Percentiles rank a stretch among this genome's conserved stretches.
Conservation (phyloP, 2,113 vertebrate species). For the Platysternon megacephalum region DNA sequence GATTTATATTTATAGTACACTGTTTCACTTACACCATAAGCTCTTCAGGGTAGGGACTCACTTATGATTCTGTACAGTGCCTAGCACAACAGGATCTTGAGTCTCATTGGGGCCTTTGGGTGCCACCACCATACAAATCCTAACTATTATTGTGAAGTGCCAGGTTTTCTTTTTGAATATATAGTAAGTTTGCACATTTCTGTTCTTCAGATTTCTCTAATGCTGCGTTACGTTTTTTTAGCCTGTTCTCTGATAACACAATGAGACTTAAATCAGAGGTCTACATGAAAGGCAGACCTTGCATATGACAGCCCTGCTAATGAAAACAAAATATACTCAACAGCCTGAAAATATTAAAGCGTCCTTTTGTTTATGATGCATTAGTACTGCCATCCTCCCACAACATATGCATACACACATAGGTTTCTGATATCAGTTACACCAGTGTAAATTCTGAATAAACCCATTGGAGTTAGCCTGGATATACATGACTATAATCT, state of each 20-base stretch:
- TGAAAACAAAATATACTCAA: slow-evolving; percentile 13
- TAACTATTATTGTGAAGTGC: slow-evolving; percentile 8
- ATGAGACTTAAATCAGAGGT: background rate
- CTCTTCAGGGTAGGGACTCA: background rate
- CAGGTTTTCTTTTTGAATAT: slow-evolving; percentile 23
- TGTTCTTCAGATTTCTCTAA: slow-evolving; percentile 26
- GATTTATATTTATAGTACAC: background rate
- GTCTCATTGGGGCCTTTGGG: background rate
- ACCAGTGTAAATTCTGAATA: background rate
- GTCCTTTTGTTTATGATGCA: background rate
- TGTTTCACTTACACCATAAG: background rate
- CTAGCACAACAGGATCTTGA: background rate
- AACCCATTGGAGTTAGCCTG: background rate
- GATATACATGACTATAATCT: background rate
- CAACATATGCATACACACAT: background rate
- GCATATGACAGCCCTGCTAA: background rate
- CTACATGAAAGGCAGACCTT: background rate
- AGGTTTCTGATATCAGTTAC: background rate
- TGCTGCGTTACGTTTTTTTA: background rate
- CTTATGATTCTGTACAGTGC: background rate
- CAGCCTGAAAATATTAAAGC: slow-evolving; percentile 9
- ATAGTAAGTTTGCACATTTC: slow-evolving; percentile 1
- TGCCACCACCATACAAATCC: background rate
- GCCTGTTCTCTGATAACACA: slow-evolving; percentile 20
- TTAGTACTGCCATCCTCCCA: background rate